A percentile compares a stretch with the other conserved stretches of the same genome.
phyloP scores from a whole-genome alignment of 1,140 invertebrate species.

The Laodelphax striatellus region DNA sequence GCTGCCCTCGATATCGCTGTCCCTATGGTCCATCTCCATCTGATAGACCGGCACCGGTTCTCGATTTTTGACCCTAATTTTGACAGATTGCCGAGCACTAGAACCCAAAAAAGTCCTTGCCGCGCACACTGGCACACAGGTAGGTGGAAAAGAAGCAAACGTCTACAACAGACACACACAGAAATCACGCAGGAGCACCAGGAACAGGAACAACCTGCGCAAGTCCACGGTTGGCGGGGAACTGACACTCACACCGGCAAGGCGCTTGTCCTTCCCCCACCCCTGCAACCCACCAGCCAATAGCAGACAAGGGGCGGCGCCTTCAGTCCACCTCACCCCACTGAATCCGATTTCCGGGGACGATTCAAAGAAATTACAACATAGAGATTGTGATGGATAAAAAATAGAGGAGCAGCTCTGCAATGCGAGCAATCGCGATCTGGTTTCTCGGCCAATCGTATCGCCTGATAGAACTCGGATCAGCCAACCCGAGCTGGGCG shows the following conservation, averaged over 20 bases:
- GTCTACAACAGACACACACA: too few species aligned
- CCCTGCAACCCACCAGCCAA: neutral
- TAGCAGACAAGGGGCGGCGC: too few species aligned
- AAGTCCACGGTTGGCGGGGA: neutral
- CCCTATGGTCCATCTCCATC: constrained; percentile 69
- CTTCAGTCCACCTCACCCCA: too few species aligned
- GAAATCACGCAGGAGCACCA: neutral
- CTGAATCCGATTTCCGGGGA: too few species aligned
- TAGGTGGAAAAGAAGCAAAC: too few species aligned
- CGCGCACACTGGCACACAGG: neutral
- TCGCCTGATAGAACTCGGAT: too few species aligned
- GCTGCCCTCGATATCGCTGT: constrained; percentile 52
- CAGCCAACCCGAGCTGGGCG: too few species aligned
- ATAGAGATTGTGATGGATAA: too few species aligned
- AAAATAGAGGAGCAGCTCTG: too few species aligned
- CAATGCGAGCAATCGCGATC: too few species aligned
- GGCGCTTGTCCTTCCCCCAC: neutral
- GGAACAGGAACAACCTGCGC: neutral
- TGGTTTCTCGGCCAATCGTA: too few species aligned
- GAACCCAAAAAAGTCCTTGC: neutral
- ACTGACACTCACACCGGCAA: neutral
- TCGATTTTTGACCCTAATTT: constrained; percentile 85
- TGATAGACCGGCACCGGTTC: constrained; percentile 74
- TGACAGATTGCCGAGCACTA: constrained; percentile 38
- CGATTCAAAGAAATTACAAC: too few species aligned